Conservation (phyloP, 30 jellyfish, hydroid and myxozoan genomes). For the Hydractinia echinata region DNA sequence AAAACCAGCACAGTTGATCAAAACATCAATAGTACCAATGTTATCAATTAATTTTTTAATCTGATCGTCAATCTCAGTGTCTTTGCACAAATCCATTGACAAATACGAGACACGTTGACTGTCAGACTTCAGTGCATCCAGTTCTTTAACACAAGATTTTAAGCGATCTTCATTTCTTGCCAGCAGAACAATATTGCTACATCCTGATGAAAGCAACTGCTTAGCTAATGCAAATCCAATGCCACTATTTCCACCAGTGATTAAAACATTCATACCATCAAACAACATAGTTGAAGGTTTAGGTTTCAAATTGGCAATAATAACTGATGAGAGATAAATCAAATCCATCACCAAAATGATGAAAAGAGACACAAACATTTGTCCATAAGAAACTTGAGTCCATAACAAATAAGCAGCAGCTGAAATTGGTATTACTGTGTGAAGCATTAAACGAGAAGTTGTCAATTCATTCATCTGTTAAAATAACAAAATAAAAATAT, state of each 20-base stretch:
- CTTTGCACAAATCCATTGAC: constrained; percentile 29
- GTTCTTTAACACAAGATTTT: constrained; percentile 2
- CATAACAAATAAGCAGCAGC: constrained; percentile 16
- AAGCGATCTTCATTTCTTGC: constrained; percentile 57
- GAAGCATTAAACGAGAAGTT: constrained; percentile 2
- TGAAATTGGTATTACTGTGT: background rate
- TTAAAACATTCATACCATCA: constrained; percentile 14
- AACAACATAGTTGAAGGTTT: background rate
- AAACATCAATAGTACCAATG: constrained; percentile 56
- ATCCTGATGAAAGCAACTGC: constrained; percentile 27
- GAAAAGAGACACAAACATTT: background rate
- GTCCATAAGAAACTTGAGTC: background rate
- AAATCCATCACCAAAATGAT: background rate
- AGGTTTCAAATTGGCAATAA: constrained; percentile 18
- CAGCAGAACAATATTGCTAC: constrained; percentile 59
- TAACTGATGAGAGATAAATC: constrained; percentile 25
- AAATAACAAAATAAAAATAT: background rate
- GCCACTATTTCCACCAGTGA: constrained; percentile 95
- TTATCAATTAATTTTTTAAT: constrained; percentile 31
- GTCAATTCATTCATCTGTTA: constrained; percentile 13
- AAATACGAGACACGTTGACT: constrained; percentile 9
- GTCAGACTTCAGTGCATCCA: background rate
- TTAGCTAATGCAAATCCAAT: constrained; percentile 81
- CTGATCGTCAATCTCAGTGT: background rate
- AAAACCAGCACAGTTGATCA: constrained; percentile 96